Percentiles rank a stretch among this genome's conserved stretches.
These are phyloP conservation scores for Melanostoma mellinum DNA, from an alignment of 2,888 invertebrate species.

Conservation along the genomic window DNA sequence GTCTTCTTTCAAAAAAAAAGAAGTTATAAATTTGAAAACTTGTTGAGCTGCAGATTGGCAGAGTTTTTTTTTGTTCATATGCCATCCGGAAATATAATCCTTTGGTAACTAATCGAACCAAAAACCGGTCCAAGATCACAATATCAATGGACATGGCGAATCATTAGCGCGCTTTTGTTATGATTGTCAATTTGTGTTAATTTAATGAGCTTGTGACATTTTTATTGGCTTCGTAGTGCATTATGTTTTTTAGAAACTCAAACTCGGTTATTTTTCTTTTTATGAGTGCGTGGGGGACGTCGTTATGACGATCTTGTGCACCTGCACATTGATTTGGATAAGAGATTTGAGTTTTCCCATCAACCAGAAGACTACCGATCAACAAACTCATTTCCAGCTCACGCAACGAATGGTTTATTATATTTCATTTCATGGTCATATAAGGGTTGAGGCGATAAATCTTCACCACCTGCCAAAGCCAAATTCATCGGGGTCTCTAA, in stretches of 20 bases:
- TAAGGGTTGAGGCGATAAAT: slow-evolving; percentile 16
- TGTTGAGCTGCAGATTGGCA: slow-evolving; percentile 51
- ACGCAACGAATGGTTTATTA: too few species aligned
- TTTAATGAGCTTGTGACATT: slow-evolving; percentile 60
- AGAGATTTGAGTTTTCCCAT: not conserved
- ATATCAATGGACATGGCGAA: slow-evolving; percentile 34
- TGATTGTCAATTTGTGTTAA: slow-evolving; percentile 43
- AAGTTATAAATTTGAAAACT: slow-evolving; percentile 52
- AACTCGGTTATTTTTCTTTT: slow-evolving; percentile 7
- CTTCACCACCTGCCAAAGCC: slow-evolving; percentile 36
- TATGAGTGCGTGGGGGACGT: slow-evolving; percentile 7
- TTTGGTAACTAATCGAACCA: slow-evolving; percentile 33
- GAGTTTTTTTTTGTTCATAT: slow-evolving; percentile 18
- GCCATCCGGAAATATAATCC: slow-evolving; percentile 70
- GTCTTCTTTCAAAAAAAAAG: slow-evolving; percentile 3
- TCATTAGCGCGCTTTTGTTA: slow-evolving; percentile 59
- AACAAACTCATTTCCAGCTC: not conserved
- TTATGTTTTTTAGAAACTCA: slow-evolving; percentile 7
- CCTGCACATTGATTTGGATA: not conserved
- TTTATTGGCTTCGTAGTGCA: slow-evolving; percentile 40
- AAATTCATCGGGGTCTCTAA: slow-evolving; percentile 12
- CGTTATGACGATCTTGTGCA: not conserved
- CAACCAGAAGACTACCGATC: not conserved
- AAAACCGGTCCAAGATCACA: slow-evolving; percentile 5
- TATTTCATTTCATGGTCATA: too few species aligned